Conservation (phyloP, 2,797 vertebrate genomes). For the Dryobates pubescens region DNA sequence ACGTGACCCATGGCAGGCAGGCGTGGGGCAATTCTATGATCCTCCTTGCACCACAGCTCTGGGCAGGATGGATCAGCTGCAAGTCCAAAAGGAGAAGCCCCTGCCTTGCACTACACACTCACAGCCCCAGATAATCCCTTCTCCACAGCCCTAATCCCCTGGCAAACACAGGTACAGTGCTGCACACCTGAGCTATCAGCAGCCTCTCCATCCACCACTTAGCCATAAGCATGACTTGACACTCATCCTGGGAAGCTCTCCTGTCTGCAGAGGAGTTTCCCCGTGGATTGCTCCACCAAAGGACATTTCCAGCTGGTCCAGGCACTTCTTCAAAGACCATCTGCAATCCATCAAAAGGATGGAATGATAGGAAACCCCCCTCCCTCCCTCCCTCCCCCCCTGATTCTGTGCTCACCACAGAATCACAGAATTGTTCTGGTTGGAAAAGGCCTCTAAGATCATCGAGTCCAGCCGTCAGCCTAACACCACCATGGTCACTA, state of each 20-base stretch:
- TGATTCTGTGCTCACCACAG: rapidly evolving
- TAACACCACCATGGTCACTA: no score
- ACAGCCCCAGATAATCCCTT: not conserved
- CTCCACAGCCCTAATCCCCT: not conserved
- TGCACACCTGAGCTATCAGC: not conserved
- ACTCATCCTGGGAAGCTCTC: not conserved
- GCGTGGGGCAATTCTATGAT: not conserved
- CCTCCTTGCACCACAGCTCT: not conserved
- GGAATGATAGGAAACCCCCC: not conserved
- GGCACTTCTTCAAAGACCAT: not conserved
- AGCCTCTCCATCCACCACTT: not conserved
- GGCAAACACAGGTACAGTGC: not conserved
- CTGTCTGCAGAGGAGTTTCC: not conserved
- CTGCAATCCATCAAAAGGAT: not conserved
- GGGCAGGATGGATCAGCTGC: not conserved
- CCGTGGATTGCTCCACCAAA: rapidly evolving
- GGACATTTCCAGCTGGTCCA: not conserved
- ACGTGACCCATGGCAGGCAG: not conserved
- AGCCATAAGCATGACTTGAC: no score
- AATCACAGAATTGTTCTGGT: not conserved
- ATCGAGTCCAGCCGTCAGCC: no score
- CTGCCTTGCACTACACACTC: no score
- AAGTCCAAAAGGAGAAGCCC: no score
- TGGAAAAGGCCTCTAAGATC: no score
- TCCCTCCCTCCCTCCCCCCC: not conserved